A percentile compares a stretch with the other conserved stretches of the same genome.
Conservation (phyloP, 2,888 invertebrate species). For the Biston betularia region DNA sequence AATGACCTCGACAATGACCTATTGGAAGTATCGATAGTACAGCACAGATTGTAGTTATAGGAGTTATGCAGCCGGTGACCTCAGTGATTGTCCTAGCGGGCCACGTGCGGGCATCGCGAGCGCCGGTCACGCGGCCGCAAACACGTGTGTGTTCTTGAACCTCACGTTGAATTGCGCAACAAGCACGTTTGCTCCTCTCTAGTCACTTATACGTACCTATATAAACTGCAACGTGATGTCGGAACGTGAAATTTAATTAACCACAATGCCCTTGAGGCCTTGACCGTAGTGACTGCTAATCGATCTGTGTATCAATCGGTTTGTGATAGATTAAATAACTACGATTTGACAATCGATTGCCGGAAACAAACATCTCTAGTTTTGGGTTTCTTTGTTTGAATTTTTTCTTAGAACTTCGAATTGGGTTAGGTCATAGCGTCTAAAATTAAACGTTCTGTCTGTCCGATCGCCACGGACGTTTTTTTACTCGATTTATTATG, state of each 20-base stretch:
- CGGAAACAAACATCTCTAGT: slow-evolving; percentile 7
- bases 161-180: slow-evolving; percentile 83
- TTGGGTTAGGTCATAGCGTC: slow-evolving; percentile 35
- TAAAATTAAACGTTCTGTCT: slow-evolving; percentile 36
- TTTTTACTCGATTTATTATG: slow-evolving; percentile 38
- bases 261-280: slow-evolving; percentile 49
- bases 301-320: slow-evolving; percentile 10
- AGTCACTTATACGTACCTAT: slow-evolving; percentile 66
- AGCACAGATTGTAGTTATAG: slow-evolving; percentile 19
- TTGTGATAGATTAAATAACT: not conserved
- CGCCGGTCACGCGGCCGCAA: slow-evolving; percentile 72
- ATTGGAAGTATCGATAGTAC: slow-evolving; percentile 15
- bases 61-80: slow-evolving; percentile 51
- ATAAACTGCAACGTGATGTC: slow-evolving; percentile 81
- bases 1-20: slow-evolving; percentile 29
- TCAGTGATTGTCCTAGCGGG: slow-evolving; percentile 60
- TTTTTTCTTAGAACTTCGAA: slow-evolving; percentile 25
- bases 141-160: slow-evolving; percentile 80
- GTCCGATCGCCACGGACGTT: slow-evolving; percentile 27
- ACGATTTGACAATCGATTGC: not conserved
- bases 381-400: slow-evolving; percentile 19
- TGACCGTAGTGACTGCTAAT: slow-evolving; percentile 49
- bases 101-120: slow-evolving; percentile 63
- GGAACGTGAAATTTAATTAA: slow-evolving; percentile 72
- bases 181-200: slow-evolving; percentile 72